phyloP scores from a whole-genome alignment of 2,888 invertebrate species.

The Hirtodrosophila trivittata region DNA sequence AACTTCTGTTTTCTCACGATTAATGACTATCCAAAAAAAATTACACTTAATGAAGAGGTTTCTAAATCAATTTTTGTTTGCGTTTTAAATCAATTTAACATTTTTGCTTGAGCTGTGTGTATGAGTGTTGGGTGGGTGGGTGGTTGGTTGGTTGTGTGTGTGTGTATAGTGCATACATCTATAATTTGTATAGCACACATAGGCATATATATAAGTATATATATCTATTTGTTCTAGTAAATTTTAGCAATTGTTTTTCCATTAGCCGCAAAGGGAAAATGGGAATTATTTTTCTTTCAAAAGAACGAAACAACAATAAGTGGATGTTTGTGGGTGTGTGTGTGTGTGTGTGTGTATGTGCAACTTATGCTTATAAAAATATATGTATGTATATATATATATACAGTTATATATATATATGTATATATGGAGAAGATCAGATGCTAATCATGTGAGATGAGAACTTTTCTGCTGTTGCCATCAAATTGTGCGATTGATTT shows the following conservation, averaged over 20 bases:
- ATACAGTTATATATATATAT: constrained; percentile 4
- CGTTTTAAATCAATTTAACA: constrained; percentile 5
- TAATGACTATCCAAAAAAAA: constrained; percentile 64
- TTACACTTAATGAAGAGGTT: constrained; percentile 65
- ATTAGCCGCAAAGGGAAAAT: constrained; percentile 30
- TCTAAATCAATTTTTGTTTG: constrained; percentile 7
- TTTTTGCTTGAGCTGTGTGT: constrained; percentile 15
- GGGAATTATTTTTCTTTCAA: too few relatives aligned
- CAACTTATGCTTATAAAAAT: constrained; percentile 13
- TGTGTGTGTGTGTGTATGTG: constrained; percentile 11
- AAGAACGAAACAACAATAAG: constrained; percentile 28
- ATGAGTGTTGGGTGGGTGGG: too few relatives aligned
- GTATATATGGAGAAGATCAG: constrained; percentile 5
- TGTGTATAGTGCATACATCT: constrained; percentile 21
- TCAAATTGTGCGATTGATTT: constrained; percentile 49
- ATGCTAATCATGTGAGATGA: background rate
- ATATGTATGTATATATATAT: constrained; percentile 2
- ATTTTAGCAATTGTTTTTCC: constrained; percentile 27
- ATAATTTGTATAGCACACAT: background rate
- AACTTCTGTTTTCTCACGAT: constrained; percentile 7
- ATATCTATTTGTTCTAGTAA: constrained; percentile 34
- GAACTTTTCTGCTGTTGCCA: constrained; percentile 1
- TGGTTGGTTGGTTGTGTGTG: constrained; percentile 13
- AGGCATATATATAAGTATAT: constrained; percentile 8
- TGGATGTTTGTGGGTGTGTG: constrained; percentile 11